These are phyloP conservation scores for Spialia ferax DNA, from an alignment of 2,888 invertebrate genomes.

Conservation along the genomic window DNA sequence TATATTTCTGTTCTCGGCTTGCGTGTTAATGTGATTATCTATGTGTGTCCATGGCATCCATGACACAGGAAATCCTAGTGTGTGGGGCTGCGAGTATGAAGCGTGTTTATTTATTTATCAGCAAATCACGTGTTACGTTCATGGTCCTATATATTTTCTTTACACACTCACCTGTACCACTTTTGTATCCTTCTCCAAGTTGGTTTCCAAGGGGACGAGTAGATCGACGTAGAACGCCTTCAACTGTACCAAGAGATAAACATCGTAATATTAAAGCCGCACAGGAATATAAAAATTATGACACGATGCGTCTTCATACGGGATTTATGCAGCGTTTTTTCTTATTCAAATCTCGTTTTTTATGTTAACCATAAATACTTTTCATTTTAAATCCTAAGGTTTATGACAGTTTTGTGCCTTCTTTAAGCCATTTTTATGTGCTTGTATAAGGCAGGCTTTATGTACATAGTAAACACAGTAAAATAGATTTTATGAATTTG, in stretches of 20 bases:
- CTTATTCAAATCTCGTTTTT: not conserved
- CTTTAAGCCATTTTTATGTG: not conserved
- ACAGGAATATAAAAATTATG: constrained; percentile 23
- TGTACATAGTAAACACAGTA: not conserved
- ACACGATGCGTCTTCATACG: constrained; percentile 16
- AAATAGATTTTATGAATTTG: not conserved
- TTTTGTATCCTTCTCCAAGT: constrained; percentile 97
- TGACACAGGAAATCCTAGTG: too few species aligned
- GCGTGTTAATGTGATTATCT: too few species aligned
- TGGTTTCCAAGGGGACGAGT: constrained; percentile 96
- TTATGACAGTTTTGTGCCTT: not conserved
- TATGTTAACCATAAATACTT: not conserved
- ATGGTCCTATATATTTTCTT: not conserved
- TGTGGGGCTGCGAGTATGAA: too few species aligned
- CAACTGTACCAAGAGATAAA: constrained; percentile 86
- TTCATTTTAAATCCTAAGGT: constrained; percentile 17
- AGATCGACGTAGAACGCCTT: constrained; percentile 98
- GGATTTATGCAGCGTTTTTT: constrained; percentile 1
- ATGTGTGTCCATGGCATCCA: too few species aligned
- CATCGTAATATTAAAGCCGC: not conserved
- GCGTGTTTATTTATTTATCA: too few species aligned
- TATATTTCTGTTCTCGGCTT: too few species aligned
- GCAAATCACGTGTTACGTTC: not conserved
- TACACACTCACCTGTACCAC: constrained; percentile 92
- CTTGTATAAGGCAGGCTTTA: not conserved